Evolutionary conservation across 2,888 invertebrate species (phyloP).

Genomic region (Dynastes maya): DNA sequence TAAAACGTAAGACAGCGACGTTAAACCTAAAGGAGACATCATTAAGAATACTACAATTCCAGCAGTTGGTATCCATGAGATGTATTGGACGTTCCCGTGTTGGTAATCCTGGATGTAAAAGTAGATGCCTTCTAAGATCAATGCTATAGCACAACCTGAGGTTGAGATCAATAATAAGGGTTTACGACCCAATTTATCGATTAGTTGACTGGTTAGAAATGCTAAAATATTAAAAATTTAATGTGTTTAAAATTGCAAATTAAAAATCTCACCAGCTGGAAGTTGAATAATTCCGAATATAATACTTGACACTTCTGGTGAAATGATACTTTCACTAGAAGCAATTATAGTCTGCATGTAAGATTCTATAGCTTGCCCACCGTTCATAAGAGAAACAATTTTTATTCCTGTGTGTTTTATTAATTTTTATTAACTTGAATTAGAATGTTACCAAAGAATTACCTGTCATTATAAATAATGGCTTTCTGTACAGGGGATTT

Average conservation of each 20-base stretch:
- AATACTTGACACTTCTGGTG: conserved; percentile 74
- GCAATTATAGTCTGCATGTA: conserved; percentile 77
- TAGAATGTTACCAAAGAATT: too few species aligned
- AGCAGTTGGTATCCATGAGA: conserved; percentile 73
- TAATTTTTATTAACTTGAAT: conserved; percentile 33
- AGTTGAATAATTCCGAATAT: conserved; percentile 76
- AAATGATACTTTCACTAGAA: conserved; percentile 72
- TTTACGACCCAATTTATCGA: conserved; percentile 74
- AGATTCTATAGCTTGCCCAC: conserved; percentile 75
- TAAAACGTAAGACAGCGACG: conserved; percentile 76
- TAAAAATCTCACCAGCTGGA: conserved; percentile 69
- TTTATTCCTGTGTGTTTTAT: conserved; percentile 71
- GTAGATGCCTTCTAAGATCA: conserved; percentile 72
- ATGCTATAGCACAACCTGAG: conserved; percentile 72
- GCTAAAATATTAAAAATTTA: conserved; percentile 41
- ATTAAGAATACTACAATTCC: conserved; percentile 75
- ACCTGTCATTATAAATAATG: conserved; percentile 52
- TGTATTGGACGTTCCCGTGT: conserved; percentile 65
- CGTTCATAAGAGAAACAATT: conserved; percentile 76
- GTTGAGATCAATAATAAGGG: conserved; percentile 74
- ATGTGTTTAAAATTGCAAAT: not conserved
- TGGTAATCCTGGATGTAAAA: conserved; percentile 73
- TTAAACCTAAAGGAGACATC: conserved; percentile 75
- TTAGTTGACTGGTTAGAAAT: conserved; percentile 61
- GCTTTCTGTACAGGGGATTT: conserved; percentile 49